Evolutionary conservation across 2,888 invertebrate genomes (phyloP).

Genomic region (Allygus modestus): DNA sequence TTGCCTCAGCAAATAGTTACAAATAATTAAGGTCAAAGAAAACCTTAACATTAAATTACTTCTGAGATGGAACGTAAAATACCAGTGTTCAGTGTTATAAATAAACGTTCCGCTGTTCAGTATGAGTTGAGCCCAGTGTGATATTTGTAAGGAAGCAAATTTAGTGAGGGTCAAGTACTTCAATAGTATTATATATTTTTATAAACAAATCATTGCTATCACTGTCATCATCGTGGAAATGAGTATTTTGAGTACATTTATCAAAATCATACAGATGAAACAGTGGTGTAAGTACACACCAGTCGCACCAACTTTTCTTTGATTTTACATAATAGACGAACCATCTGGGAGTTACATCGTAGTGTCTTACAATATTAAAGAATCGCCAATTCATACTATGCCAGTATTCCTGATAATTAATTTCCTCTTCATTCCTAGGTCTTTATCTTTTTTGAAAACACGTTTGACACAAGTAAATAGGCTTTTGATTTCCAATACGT

Average conservation of each 20-base stretch:
- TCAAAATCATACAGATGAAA: background rate
- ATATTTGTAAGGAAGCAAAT: too few relatives aligned
- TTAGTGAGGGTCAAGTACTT: too few relatives aligned
- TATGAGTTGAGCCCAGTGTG: too few relatives aligned
- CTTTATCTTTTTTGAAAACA: background rate
- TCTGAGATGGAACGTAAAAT: too few relatives aligned
- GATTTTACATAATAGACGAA: background rate
- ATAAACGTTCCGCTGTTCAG: too few relatives aligned
- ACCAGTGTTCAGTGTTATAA: too few relatives aligned
- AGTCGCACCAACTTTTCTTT: background rate
- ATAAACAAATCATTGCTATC: background rate
- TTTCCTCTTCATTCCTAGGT: background rate
- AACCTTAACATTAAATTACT: too few relatives aligned
- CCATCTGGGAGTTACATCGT: background rate
- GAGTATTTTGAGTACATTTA: background rate
- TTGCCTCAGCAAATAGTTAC: too few relatives aligned
- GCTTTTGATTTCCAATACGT: background rate
- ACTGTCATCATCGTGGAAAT: background rate
- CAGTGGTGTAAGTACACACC: background rate
- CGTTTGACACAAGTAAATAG: background rate
- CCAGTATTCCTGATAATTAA: background rate
- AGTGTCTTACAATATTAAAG: background rate
- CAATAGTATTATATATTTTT: too few relatives aligned
- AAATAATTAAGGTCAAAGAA: too few relatives aligned
- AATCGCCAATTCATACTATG: background rate